phyloP scores from a whole-genome alignment of 2,888 invertebrate genomes.

The Tanypteryx hageni region DNA sequence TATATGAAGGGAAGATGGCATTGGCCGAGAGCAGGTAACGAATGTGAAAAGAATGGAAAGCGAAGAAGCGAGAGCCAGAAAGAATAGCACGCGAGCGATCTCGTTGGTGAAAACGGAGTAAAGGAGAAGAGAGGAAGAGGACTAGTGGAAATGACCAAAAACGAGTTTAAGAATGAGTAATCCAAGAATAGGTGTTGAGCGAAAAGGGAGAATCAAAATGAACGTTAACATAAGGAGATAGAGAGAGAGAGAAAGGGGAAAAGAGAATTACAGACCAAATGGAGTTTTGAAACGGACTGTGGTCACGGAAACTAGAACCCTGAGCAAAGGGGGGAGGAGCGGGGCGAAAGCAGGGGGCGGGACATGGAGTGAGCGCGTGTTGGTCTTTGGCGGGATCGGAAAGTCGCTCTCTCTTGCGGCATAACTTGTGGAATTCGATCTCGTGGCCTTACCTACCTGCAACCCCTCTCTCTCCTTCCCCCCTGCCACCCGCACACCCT shows the following conservation, averaged over 20 bases:
- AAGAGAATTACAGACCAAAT: too few species aligned
- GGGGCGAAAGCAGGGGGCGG: not conserved
- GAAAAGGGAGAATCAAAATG: too few species aligned
- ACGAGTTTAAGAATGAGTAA: too few species aligned
- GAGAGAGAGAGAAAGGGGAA: constrained; percentile 1
- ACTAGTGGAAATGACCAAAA: too few species aligned
- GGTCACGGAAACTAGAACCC: constrained; percentile 4
- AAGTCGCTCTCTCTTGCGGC: constrained; percentile 1
- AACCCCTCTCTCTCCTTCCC: too few species aligned
- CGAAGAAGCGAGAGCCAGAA: not conserved
- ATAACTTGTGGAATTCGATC: constrained; percentile 56
- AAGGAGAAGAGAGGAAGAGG: not conserved
- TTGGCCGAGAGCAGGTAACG: too few species aligned
- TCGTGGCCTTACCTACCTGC: not conserved
- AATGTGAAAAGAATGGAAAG: not conserved
- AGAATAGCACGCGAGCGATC: not conserved
- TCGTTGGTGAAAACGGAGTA: not conserved
- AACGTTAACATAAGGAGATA: not conserved
- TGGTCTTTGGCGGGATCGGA: not conserved
- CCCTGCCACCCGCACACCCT: not conserved
- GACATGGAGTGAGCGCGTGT: not conserved
- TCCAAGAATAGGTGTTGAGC: too few species aligned
- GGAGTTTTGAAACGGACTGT: not conserved
- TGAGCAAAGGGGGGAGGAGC: not conserved
- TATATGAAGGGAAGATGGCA: not conserved